Evolutionary conservation across 2,797 vertebrate genomes (phyloP), one percentile per base, ranked within the genome.

Genomic region (Otus scops): DNA sequence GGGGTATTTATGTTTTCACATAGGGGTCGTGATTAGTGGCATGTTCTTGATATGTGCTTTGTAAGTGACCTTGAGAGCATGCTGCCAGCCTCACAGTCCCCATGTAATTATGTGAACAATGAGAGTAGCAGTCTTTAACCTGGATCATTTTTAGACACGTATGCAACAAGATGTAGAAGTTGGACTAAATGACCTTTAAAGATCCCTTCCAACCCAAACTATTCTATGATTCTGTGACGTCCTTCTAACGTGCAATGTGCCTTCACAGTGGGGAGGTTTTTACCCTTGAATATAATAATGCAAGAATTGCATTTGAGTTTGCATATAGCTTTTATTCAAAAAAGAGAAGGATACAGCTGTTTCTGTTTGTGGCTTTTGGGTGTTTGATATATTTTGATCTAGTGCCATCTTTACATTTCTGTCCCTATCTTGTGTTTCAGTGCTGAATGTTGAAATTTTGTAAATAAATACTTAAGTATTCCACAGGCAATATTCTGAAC

Each of bases 151-250:
- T 80, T 32, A 54, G 39, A 67, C 32, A 61, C 88, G 22, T 57
- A 20, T 74, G 43, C 53, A 75, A 4, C 48, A 82, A 85, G 57
- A 75, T 47, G 53, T 7, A 28, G 63, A 56, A 43, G 57, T 38
- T 71, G 45, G 23, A 28, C 48, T 47, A 32, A 68, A 24, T 82
- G 89, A 85, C 71, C 86, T 95, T 95, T 85, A 82, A 85, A 95
- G 92, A 79, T 85, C 71, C 27, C 16, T 92, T 92, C 47, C 63
- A 79, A 28, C 21, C n/a, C 20, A 54, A 9, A 61, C 22, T 74
- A 0, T 74, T 77, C 47, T 11, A 0, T 19, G 38, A 61, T 27
- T 53, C 48, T 54, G 0, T 92, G 34, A 51, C 26, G 12, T 59
- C 48, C n/a, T 95, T 63, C 56, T 91, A 71, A 82, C 36, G 45